A percentile compares a stretch with the other conserved stretches of the same genome.
These are phyloP conservation scores for Cichlasoma orientale DNA, from an alignment of 2,797 vertebrate genomes.

Conservation along the genomic window DNA sequence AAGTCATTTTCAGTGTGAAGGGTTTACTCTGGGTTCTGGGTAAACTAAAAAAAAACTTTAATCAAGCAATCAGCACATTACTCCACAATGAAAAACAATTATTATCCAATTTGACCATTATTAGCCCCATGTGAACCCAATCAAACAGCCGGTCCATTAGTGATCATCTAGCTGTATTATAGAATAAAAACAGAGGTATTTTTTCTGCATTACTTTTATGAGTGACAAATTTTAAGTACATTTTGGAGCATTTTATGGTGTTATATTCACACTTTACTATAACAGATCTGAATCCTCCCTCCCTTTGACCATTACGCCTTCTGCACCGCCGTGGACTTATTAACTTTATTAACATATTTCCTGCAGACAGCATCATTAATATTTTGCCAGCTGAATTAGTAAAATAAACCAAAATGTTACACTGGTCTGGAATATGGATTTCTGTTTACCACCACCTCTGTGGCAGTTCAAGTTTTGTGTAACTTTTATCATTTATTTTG, in stretches of 20 bases:
- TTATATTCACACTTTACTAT: not conserved
- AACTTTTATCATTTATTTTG: not conserved
- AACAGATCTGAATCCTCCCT: not conserved
- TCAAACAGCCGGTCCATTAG: not conserved
- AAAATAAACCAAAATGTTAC: not conserved
- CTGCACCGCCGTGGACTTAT: not conserved
- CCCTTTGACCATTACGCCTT: not conserved
- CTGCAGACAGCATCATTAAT: not conserved
- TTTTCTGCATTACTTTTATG: not conserved
- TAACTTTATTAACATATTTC: not conserved
- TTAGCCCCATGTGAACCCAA: not conserved
- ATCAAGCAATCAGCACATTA: not conserved
- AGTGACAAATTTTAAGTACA: too few species aligned
- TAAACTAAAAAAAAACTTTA: not conserved
- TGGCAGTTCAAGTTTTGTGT: not conserved
- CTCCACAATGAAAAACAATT: not conserved
- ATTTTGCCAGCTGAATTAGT: not conserved
- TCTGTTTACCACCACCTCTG: not conserved
- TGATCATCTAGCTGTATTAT: not conserved
- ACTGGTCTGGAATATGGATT: not conserved
- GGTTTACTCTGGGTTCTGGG: rapidly evolving
- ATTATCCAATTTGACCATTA: not conserved
- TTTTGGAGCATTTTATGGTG: not conserved
- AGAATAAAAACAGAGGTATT: not conserved
- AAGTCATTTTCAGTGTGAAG: not conserved